A percentile compares a stretch with the other conserved stretches of the same genome.
Conservation (phyloP, 2,113 vertebrate species). For the Rhegmatorhina hoffmannsi region DNA sequence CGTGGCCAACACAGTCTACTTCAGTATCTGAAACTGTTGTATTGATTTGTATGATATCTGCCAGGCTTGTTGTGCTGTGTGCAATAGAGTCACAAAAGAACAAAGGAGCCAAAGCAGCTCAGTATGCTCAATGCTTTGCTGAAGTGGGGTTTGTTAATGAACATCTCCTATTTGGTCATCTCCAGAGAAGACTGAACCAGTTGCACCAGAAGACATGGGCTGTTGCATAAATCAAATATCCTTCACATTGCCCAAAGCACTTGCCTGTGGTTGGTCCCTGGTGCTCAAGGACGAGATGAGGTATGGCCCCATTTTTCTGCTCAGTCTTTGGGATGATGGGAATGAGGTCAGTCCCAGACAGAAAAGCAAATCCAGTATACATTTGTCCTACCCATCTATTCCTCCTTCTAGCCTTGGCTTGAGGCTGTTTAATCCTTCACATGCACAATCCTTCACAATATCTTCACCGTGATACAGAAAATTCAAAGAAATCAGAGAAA, state of each 20-base stretch:
- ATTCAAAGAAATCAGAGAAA: background rate
- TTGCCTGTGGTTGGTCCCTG: background rate
- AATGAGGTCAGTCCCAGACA: background rate
- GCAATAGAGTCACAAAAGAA: background rate
- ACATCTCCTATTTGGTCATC: background rate
- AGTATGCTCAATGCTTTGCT: background rate
- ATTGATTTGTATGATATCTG: background rate
- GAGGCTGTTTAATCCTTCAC: background rate
- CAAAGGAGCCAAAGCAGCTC: background rate
- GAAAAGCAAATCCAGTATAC: background rate
- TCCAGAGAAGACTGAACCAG: background rate
- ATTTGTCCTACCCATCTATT: background rate
- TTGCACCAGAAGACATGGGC: background rate
- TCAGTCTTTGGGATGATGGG: background rate
- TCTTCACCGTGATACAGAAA: background rate
- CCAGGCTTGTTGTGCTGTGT: background rate
- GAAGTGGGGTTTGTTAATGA: background rate
- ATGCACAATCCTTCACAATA: background rate
- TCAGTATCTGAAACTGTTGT: background rate
- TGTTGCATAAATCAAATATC: background rate
- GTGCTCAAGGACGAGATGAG: background rate
- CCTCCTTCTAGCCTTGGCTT: background rate
- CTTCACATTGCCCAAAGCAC: background rate
- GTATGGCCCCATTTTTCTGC: background rate
- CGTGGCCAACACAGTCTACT: no score